Percentiles rank a stretch among this genome's conserved stretches.
Evolutionary conservation across 2,113 vertebrate species (phyloP).

Genomic region (Spea bombifrons): DNA sequence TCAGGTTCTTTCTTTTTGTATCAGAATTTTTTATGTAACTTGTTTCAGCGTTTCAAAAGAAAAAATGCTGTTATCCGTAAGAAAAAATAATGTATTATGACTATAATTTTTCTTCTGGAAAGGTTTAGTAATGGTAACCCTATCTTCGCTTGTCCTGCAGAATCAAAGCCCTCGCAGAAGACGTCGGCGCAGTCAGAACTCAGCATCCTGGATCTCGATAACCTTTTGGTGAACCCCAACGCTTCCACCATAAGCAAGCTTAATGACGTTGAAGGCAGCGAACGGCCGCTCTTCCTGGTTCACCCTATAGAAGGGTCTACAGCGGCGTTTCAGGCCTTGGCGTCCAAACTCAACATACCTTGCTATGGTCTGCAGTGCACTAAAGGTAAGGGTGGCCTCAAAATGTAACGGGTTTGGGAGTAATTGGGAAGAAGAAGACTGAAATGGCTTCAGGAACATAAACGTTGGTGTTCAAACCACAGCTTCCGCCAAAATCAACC

Average conservation of each 20-base stretch:
- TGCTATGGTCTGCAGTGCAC: slow-evolving; percentile 95
- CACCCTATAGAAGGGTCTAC: slow-evolving; percentile 92
- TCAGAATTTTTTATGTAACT: no score
- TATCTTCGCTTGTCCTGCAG: slow-evolving; percentile 52
- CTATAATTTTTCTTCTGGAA: not conserved
- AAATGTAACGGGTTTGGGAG: no score
- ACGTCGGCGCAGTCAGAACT: slow-evolving; percentile 43
- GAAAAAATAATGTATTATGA: not conserved
- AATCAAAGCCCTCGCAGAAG: slow-evolving; percentile 52
- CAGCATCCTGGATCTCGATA: slow-evolving; percentile 69
- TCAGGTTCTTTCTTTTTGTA: no score
- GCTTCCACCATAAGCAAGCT: slow-evolving; percentile 74
- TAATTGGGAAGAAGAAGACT: no score
- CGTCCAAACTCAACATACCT: slow-evolving; percentile 79
- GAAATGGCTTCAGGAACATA: no score
- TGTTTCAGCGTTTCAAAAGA: no score
- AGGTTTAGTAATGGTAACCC: no score
- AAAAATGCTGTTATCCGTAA: not conserved
- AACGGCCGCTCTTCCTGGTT: slow-evolving; percentile 85
- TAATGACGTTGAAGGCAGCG: slow-evolving; percentile 78
- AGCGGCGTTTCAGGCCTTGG: slow-evolving; percentile 74
- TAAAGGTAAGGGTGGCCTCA: slow-evolving; percentile 68
- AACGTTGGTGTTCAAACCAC: no score
- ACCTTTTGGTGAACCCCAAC: slow-evolving; percentile 81
- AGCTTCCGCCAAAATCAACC: no score